Percentiles rank a stretch among this genome's conserved stretches.
Evolutionary conservation across 2,797 vertebrate genomes (phyloP).

Genomic region (Naso thynnoides): DNA sequence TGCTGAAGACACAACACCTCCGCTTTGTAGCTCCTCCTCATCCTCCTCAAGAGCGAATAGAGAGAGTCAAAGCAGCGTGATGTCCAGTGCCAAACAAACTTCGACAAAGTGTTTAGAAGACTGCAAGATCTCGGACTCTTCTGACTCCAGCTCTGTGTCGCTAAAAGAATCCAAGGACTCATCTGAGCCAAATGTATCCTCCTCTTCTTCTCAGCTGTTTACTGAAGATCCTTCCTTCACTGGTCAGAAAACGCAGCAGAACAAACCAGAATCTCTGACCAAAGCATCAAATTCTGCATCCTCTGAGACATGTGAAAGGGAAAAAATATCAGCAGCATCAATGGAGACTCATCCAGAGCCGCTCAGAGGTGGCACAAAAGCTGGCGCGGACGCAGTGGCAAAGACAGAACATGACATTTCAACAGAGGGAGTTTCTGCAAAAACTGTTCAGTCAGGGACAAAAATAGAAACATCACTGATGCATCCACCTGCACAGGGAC

Average conservation of each 20-base stretch:
- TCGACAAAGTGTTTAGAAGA: constrained; percentile 14
- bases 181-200: constrained; percentile 9
- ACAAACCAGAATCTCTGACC: constrained; percentile 20
- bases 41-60: constrained; percentile 10
- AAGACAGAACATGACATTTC: constrained; percentile 45
- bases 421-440: constrained; percentile 37
- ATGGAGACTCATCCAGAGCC: not conserved
- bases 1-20: constrained; percentile 2
- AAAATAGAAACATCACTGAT: constrained; percentile 32
- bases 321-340: not conserved
- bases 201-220: too few species aligned
- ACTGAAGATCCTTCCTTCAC: too few species aligned
- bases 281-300: not conserved
- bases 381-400: constrained; percentile 7
- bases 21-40: not conserved
- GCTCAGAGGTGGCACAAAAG: not conserved
- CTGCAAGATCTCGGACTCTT: constrained; percentile 20
- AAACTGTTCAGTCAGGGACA: constrained; percentile 45
- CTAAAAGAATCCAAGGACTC: constrained; percentile 26
- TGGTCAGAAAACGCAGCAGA: constrained; percentile 41
- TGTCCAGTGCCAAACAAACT: not conserved
- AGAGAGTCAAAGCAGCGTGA: not conserved
- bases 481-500: constrained; percentile 21
- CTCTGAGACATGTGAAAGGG: not conserved
- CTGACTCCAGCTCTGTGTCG: not conserved